These are phyloP conservation scores for Xiphophorus birchmanni DNA, from an alignment of 2,797 vertebrate genomes.

Conservation along the genomic window DNA sequence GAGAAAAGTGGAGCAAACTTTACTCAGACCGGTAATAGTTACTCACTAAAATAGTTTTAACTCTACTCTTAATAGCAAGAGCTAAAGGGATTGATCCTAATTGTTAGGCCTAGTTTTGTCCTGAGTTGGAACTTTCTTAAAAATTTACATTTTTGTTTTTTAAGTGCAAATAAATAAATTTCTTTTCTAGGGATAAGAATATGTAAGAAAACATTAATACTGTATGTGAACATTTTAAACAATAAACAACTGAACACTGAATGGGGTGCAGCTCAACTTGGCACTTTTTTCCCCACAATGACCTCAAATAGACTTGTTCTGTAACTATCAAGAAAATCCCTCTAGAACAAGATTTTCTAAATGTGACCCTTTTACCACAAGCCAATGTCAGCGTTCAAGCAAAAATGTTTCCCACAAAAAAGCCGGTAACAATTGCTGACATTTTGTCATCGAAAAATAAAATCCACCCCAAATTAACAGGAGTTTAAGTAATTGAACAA, in stretches of 20 bases:
- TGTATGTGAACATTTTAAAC: neutral
- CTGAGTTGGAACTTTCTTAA: neutral
- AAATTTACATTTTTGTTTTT: neutral
- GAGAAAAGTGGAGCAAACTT: neutral
- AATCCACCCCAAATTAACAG: neutral
- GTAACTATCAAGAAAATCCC: neutral
- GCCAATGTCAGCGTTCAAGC: neutral
- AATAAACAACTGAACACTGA: neutral
- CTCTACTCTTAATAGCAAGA: neutral
- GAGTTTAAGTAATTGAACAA: neutral
- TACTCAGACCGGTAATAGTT: neutral
- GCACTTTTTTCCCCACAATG: neutral
- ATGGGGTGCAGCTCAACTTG: neutral
- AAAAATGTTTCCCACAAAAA: neutral
- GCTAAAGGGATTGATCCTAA: neutral
- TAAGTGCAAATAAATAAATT: neutral
- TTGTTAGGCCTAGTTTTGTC: neutral
- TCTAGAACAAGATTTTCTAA: neutral
- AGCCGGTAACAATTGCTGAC: neutral
- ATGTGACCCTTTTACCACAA: neutral
- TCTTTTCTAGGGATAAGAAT: neutral
- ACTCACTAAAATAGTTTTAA: neutral
- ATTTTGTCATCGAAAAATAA: neutral
- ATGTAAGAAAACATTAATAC: neutral
- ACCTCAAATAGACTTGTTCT: neutral